Conservation (phyloP, 1,140 invertebrate species). For the Cydia fagiglandana region DNA sequence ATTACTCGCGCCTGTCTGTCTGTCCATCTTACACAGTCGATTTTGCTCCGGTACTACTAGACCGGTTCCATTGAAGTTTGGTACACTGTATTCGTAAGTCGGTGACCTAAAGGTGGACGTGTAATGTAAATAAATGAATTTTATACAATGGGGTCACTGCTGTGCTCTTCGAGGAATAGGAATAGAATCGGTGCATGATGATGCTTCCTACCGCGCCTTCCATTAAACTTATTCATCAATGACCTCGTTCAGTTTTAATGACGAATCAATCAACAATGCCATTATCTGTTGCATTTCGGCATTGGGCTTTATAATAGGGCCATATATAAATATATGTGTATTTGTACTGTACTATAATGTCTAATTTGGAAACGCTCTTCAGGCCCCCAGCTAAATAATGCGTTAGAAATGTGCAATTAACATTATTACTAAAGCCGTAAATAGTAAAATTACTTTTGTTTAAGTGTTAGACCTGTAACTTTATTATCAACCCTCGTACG, state of each 20-base stretch:
- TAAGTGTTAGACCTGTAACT: background rate
- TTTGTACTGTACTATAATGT: background rate
- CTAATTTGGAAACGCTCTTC: background rate
- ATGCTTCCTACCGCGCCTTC: conserved; percentile 12
- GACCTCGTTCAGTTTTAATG: background rate
- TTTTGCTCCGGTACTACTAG: too few relatives aligned
- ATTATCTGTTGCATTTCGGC: background rate
- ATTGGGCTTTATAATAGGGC: background rate
- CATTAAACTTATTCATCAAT: conserved; percentile 10
- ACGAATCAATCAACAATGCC: background rate
- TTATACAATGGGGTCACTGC: too few relatives aligned
- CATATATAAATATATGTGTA: background rate
- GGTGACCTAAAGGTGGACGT: too few relatives aligned
- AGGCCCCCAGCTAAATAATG: background rate
- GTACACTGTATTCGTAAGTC: too few relatives aligned
- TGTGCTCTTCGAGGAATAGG: background rate
- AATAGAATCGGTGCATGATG: background rate
- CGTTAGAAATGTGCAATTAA: too few relatives aligned
- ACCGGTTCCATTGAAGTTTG: too few relatives aligned
- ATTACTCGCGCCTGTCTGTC: too few relatives aligned
- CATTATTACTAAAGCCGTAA: too few relatives aligned
- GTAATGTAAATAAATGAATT: too few relatives aligned
- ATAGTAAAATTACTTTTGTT: too few relatives aligned
- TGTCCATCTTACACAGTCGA: too few relatives aligned
- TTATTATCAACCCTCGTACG: background rate